These are phyloP conservation scores for Vanessa atalanta DNA, from an alignment of 1,140 invertebrate genomes.

Conservation along the genomic window DNA sequence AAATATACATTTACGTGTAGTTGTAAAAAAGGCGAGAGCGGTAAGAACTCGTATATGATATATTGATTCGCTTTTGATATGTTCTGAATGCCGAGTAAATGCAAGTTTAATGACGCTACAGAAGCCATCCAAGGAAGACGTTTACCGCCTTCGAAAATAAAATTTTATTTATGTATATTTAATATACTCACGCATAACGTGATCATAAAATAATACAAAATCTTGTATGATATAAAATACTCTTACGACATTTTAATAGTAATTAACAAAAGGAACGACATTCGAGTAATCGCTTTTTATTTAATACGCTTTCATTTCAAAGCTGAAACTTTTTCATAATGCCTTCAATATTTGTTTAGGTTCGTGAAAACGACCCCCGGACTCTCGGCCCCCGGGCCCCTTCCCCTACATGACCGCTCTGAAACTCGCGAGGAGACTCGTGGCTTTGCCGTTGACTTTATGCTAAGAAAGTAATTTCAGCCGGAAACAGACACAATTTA, in stretches of 20 bases:
- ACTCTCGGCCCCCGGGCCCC: neutral
- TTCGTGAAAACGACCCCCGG: neutral
- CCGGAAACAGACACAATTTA: conserved; percentile 4
- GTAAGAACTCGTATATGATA: neutral
- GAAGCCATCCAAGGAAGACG: neutral
- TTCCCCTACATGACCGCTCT: neutral
- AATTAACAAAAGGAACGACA: neutral
- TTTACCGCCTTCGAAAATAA: conserved; percentile 1
- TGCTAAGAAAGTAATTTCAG: conserved; percentile 10
- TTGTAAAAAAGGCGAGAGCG: neutral
- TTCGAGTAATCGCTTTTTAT: neutral
- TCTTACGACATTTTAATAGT: too few relatives aligned
- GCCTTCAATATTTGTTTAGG: conserved; percentile 20
- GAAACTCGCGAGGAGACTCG: neutral
- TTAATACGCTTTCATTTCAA: conserved; percentile 15
- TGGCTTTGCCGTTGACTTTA: conserved; percentile 1
- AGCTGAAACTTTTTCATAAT: conserved; percentile 13
- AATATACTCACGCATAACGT: neutral
- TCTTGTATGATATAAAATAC: too few relatives aligned
- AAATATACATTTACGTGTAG: neutral
- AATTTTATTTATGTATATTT: conserved; percentile 1
- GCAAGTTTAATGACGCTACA: neutral
- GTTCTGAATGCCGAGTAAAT: neutral
- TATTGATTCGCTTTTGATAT: conserved; percentile 2
- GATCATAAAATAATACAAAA: too few relatives aligned